Percentiles rank a stretch among this genome's conserved stretches.
Conservation (phyloP, 2,797 vertebrate genomes). For the Chelon auratus region DNA sequence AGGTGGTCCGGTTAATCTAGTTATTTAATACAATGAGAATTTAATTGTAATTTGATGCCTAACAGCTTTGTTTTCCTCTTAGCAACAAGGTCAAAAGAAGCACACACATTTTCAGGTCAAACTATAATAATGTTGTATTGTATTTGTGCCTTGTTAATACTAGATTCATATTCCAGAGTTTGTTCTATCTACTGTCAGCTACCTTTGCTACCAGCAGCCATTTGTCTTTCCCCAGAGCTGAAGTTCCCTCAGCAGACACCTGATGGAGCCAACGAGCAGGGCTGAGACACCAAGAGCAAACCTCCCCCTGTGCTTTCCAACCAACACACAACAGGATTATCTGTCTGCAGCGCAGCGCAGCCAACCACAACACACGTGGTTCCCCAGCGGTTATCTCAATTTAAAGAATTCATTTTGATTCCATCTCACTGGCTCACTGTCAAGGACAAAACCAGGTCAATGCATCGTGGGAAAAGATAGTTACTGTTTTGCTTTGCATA, state of each 20-base stretch:
- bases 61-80: too few species aligned
- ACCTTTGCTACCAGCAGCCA: neutral
- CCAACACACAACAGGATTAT: slow-evolving; percentile 13
- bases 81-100: too few species aligned
- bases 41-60: neutral
- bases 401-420: slow-evolving; percentile 34
- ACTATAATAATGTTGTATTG: neutral
- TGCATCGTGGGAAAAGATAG: neutral
- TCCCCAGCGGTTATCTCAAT: slow-evolving; percentile 9
- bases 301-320: neutral
- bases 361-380: slow-evolving; percentile 13
- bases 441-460: slow-evolving; percentile 40
- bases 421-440: slow-evolving; percentile 12
- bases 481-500: neutral
- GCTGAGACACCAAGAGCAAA: neutral
- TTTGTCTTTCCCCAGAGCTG: slow-evolving; percentile 8
- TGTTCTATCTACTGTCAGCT: too few species aligned
- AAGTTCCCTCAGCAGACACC: slow-evolving; percentile 38
- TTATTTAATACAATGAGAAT: too few species aligned
- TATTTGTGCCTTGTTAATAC: neutral
- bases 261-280: slow-evolving; percentile 46
- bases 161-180: neutral
- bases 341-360: slow-evolving; percentile 7
- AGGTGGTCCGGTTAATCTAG: too few species aligned
- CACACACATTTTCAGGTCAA: too few species aligned